phyloP scores from a whole-genome alignment of 1,140 invertebrate species.

The Dinoponera quadriceps region DNA sequence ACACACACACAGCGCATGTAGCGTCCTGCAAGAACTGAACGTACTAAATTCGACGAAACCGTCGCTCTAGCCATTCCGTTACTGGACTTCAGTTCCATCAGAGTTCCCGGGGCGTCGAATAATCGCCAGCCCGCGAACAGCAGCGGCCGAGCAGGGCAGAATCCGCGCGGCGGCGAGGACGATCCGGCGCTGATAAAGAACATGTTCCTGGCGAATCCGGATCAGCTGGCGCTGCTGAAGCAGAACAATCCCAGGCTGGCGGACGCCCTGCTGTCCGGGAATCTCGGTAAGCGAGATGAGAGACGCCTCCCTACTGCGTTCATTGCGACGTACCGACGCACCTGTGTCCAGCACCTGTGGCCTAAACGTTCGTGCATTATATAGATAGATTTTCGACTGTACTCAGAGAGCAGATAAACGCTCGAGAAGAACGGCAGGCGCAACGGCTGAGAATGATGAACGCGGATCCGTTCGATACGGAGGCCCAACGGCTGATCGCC shows the following conservation, averaged over 20 bases:
- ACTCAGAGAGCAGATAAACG: constrained; percentile 92
- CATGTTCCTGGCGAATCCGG: constrained; percentile 96
- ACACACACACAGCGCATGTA: neutral
- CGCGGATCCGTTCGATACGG: constrained; percentile 97
- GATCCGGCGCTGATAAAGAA: constrained; percentile 95
- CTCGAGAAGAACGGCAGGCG: constrained; percentile 91
- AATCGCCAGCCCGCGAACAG: constrained; percentile 64
- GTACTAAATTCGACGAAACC: constrained; percentile 71
- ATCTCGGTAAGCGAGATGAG: constrained; percentile 90
- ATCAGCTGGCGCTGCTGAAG: constrained; percentile 95
- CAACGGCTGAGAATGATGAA: constrained; percentile 95
- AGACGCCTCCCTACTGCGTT: too few relatives aligned
- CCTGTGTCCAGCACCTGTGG: neutral
- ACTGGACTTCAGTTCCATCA: constrained; percentile 95
- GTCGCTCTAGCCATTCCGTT: constrained; percentile 84
- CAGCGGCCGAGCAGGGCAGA: constrained; percentile 80
- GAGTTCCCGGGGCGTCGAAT: constrained; percentile 88
- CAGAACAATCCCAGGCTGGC: constrained; percentile 97
- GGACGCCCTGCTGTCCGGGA: constrained; percentile 94
- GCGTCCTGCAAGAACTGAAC: constrained; percentile 45
- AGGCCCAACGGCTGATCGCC: constrained; percentile 97
- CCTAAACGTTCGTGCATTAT: constrained; percentile 69
- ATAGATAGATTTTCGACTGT: constrained; percentile 93
- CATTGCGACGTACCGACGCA: too few relatives aligned
- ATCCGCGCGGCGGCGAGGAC: constrained; percentile 89